Base-by-base conservation (phyloP, 1,140 invertebrate genomes). In the Lepidurus arcticus region DNA sequence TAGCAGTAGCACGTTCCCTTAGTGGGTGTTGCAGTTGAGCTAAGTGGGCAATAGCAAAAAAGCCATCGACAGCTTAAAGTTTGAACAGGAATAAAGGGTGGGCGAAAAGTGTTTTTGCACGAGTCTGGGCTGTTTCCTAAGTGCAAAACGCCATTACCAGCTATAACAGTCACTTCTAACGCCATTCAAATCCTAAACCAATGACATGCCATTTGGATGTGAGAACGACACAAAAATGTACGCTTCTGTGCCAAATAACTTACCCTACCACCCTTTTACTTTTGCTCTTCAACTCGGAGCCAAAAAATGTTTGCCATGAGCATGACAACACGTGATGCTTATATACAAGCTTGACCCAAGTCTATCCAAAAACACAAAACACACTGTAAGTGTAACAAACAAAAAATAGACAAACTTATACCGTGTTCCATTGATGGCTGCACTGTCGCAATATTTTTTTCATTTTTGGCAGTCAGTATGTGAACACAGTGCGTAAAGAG, bases 71-170 rank as follows among this genome's bases (percentile, higher is more conserved):
- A 21, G 53, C 53, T 65, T 65, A 65, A 13, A 65, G 6, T 65
- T 65, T 65, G 21, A 65, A n/a, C 21, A 65, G 53, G 53, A 65
- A 65, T 65, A 65, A 65, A 65, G 53, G 21, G 53, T 65, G n/a
- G 53, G 53, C 53, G 53, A 65, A 65, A 65, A 65, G n/a, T 65
- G 53, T 65, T 65, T 65, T 65, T 65, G 53, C 53, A 65, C 53
- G n/a, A 65, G 16, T n/a, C 53, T n/a, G 16, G 53, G 53, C 53
- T 65, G 53, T 65, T 34, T 13, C 53, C 21, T 65, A 65, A 65
- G 53, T 65, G 53, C 53, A n/a, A 65, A 65, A 65, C 16, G 16
- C 53, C 53, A 65, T 65, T 65, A 65, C 53, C 53, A 65, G 53
- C 53, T 65, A 65, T 65, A 65, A 65, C 53, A 65, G 53, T 65